Evolutionary conservation across 1,140 invertebrate genomes (phyloP), one percentile per base, ranked within the genome.

Genomic region (Saccostrea glomerata): DNA sequence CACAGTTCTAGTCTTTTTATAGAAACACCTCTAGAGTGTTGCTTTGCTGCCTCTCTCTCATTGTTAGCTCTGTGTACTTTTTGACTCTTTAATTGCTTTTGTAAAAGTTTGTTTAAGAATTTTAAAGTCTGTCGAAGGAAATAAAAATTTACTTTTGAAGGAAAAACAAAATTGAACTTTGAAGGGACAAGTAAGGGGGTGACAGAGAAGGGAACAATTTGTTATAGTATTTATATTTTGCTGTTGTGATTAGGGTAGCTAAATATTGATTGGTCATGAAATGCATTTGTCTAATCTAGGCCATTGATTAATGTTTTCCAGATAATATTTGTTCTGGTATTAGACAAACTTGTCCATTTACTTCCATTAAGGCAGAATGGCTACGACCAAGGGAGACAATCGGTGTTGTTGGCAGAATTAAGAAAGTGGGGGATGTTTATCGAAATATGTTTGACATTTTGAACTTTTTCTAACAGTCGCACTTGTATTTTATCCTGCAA

Each of bases 231-330:
- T 77, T 77, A 25, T 77, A 36, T 77, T 77, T 77, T 77, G 30
- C 23, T 77, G 70, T 77, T 12, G 70, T 77, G 70, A 77, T 77
- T 77, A 13, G 70, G 70, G 30, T 77, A 25, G 23, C 70, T 36
- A 30, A 25, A 77, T 30, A 77, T 77, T 77, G 70, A 77, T 77
- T 36, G 70, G 25, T 30, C 70, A 40, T 77, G 70, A 77, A 77
- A 77, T 77, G 70, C 30, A 77, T 77, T 77, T 77, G 70, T 77
- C 70, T 77, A 77, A 77, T 77, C 70, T 77, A 77, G 70, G 70
- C 70, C 70, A 77, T 77, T 77, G 70, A 77, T 77, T 77, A 77
- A 77, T 77, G 70, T 77, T 77, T 36, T 77, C 70, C 70, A 77
- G 23, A 77, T 77, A 77, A 77, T 77, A 77, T 77, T 77, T 77